phyloP scores from a whole-genome alignment of 2,888 invertebrate species.

The Drosophila paramelanica region DNA sequence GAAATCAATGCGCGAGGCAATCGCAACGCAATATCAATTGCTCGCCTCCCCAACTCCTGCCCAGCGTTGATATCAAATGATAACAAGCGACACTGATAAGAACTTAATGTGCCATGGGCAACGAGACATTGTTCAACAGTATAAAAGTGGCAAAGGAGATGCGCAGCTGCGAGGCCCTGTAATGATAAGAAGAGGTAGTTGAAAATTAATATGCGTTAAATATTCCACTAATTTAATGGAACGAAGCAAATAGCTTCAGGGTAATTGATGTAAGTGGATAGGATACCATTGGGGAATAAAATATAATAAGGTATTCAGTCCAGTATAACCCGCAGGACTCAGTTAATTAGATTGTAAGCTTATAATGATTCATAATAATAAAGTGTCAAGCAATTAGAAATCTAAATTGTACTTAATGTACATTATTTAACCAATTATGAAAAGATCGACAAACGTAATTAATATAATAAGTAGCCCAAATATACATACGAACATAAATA shows the following conservation, averaged over 20 bases:
- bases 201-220: conserved; percentile 67
- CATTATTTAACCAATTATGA: neutral
- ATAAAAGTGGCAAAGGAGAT: conserved; percentile 17
- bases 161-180: conserved; percentile 6
- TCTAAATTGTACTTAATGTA: neutral
- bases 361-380: too few relatives aligned
- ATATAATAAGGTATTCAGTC: neutral
- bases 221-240: conserved; percentile 33
- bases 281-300: neutral
- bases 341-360: too few relatives aligned
- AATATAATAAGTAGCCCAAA: neutral
- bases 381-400: too few relatives aligned
- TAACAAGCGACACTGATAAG: conserved; percentile 62
- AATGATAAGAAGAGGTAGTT: conserved; percentile 46
- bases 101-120: conserved; percentile 18
- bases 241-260: neutral
- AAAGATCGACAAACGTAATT: neutral
- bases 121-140: conserved; percentile 3
- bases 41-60: neutral
- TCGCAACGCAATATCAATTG: conserved; percentile 37
- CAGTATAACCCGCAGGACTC: too few relatives aligned
- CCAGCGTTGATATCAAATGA: conserved; percentile 52
- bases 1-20: conserved; percentile 65
- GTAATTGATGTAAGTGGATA: neutral
- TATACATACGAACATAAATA: neutral